Conservation (phyloP, 2,113 vertebrate species). For the Lipophrys pholis region DNA sequence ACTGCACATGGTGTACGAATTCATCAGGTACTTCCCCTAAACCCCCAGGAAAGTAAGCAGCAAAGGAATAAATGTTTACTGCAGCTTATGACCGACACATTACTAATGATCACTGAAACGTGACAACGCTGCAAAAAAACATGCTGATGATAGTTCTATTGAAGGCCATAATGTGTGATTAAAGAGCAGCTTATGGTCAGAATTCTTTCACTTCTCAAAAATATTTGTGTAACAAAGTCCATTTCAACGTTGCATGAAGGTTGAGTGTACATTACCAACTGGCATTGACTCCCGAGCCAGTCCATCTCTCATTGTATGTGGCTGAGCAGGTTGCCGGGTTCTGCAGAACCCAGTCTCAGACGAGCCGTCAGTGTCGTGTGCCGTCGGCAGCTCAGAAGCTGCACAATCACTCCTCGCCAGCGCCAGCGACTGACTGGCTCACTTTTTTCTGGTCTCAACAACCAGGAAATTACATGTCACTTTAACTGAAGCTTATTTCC, state of each 20-base stretch:
- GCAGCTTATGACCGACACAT: not conserved
- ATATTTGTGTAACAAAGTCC: not conserved
- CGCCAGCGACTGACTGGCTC: slow-evolving; percentile 36
- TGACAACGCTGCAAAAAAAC: no score
- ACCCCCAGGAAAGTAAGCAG: not conserved
- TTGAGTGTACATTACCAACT: slow-evolving; percentile 79
- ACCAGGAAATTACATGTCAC: slow-evolving; percentile 90
- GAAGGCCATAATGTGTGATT: not conserved
- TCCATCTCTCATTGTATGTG: slow-evolving; percentile 85
- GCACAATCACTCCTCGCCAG: slow-evolving; percentile 48
- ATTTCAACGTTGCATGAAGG: slow-evolving; percentile 14
- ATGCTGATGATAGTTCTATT: no score
- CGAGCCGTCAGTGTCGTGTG: slow-evolving; percentile 31
- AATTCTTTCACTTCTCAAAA: not conserved
- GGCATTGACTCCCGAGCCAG: slow-evolving; percentile 74
- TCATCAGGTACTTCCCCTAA: slow-evolving; percentile 51
- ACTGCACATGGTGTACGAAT: slow-evolving; percentile 35
- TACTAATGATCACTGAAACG: not conserved
- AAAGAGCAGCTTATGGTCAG: not conserved
- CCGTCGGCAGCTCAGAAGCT: slow-evolving; percentile 37
- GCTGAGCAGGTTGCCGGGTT: slow-evolving; percentile 69
- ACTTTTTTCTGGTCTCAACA: slow-evolving; percentile 43
- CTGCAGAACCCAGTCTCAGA: slow-evolving; percentile 73
- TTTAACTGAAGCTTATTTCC: slow-evolving; percentile 84
- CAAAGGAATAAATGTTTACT: not conserved